Percentiles rank a stretch among this genome's conserved stretches.
Conservation (phyloP, 2,797 vertebrate genomes). For the Falco peregrinus region DNA sequence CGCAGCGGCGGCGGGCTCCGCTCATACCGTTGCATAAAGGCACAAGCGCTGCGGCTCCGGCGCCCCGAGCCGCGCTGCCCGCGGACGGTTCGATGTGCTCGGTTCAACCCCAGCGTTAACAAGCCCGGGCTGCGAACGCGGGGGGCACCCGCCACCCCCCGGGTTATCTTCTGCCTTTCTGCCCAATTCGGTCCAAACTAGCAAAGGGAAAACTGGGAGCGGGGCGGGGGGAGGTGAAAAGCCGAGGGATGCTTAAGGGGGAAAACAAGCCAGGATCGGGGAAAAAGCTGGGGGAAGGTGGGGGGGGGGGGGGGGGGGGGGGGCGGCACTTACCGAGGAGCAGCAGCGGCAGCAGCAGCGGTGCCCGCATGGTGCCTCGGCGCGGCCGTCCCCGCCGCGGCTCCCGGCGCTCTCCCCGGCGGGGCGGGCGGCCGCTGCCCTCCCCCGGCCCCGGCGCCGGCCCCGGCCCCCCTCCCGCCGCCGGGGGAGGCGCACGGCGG, state of each 20-base stretch:
- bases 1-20: neutral
- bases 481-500: neutral
- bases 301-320: neutral
- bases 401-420: neutral
- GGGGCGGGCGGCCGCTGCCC: neutral
- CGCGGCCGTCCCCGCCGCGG: neutral
- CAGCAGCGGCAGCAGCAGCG: neutral
- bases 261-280: neutral
- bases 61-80: neutral
- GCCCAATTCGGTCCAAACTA: neutral
- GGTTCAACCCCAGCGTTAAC: too few relatives aligned
- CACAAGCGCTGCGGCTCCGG: neutral
- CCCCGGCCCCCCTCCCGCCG: neutral
- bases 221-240: neutral
- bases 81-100: neutral
- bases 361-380: slow-evolving; percentile 15
- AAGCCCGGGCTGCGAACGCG: rapidly evolving
- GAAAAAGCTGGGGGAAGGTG: neutral
- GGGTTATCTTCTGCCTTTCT: rapidly evolving
- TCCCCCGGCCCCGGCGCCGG: neutral
- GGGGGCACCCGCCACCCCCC: neutral
- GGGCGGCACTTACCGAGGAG: slow-evolving; percentile 17
- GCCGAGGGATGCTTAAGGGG: neutral
- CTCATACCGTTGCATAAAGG: neutral
- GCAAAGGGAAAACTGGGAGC: neutral